These are phyloP conservation scores for Euleptes europaea DNA, from an alignment of 2,113 vertebrate species.

Conservation along the genomic window DNA sequence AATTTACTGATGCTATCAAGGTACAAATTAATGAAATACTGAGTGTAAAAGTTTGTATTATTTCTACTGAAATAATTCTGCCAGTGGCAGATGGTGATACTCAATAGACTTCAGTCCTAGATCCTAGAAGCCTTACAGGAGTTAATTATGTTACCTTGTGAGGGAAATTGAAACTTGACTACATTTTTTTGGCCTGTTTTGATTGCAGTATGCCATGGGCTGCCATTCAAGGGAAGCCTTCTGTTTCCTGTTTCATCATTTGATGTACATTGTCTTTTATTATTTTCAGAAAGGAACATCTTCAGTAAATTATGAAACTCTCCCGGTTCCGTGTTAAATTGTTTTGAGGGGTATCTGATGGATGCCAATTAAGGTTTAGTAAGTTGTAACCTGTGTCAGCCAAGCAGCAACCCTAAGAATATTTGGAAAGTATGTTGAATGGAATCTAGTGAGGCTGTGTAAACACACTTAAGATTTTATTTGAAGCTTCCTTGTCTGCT, in stretches of 20 bases:
- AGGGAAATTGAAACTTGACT: constrained; percentile 34
- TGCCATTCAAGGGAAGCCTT: not conserved
- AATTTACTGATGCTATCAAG: not conserved
- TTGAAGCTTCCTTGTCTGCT: too few relatives aligned
- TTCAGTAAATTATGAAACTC: not conserved
- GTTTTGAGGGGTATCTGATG: not conserved
- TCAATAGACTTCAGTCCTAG: constrained; percentile 8
- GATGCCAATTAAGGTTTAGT: not conserved
- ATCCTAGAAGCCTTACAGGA: not conserved
- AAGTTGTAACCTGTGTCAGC: too few relatives aligned
- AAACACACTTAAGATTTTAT: too few relatives aligned
- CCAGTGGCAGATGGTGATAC: constrained; percentile 21
- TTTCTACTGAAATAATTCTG: constrained; percentile 23
- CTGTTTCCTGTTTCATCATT: not conserved
- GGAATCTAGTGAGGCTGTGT: too few relatives aligned
- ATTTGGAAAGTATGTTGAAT: too few relatives aligned
- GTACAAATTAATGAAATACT: constrained; percentile 34
- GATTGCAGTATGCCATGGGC: not conserved
- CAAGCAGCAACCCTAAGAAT: too few relatives aligned
- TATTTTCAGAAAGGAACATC: constrained; percentile 23
- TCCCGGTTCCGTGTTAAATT: not conserved
- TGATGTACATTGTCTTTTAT: constrained; percentile 7
- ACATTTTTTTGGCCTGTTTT: not conserved
- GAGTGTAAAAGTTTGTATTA: constrained; percentile 14
- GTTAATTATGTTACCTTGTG: constrained; percentile 32